Conservation (phyloP, 1,140 invertebrate genomes). For the Trissolcus basalis region DNA sequence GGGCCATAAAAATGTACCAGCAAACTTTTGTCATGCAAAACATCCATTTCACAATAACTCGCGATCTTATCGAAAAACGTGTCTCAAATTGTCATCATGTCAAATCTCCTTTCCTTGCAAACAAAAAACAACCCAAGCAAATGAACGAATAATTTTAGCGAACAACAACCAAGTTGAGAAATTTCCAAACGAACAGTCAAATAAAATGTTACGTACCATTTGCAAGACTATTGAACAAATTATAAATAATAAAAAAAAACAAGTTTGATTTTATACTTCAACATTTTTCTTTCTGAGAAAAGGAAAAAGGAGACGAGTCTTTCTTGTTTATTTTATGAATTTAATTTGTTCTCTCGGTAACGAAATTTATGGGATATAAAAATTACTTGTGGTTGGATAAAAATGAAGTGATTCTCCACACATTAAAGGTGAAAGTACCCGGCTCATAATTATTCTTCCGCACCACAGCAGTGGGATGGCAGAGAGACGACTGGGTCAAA, state of each 20-base stretch:
- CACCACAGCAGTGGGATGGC: slow-evolving; percentile 1
- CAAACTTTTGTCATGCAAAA: slow-evolving; percentile 25
- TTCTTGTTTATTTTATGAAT: too few species aligned
- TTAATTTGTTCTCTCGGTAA: too few species aligned
- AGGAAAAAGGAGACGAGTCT: too few species aligned
- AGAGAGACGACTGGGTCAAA: slow-evolving; percentile 34
- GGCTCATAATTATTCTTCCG: slow-evolving; percentile 23
- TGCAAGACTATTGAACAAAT: too few species aligned
- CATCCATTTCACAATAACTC: slow-evolving; percentile 10
- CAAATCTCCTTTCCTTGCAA: not conserved
- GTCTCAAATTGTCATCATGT: slow-evolving; percentile 15
- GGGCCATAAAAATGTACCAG: slow-evolving; percentile 3
- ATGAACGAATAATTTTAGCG: too few species aligned
- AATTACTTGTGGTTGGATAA: slow-evolving; percentile 15
- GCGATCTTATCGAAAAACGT: slow-evolving; percentile 15
- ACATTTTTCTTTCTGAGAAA: too few species aligned
- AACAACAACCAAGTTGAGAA: too few species aligned
- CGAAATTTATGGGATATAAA: not conserved
- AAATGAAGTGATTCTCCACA: slow-evolving; percentile 38
- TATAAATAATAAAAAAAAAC: too few species aligned
- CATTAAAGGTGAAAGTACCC: slow-evolving; percentile 44
- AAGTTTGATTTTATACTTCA: too few species aligned
- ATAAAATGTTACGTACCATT: too few species aligned
- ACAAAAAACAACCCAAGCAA: too few species aligned
- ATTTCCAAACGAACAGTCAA: too few species aligned